Evolutionary conservation across 2,797 vertebrate species (phyloP).

Genomic region (Furcifer pardalis): DNA sequence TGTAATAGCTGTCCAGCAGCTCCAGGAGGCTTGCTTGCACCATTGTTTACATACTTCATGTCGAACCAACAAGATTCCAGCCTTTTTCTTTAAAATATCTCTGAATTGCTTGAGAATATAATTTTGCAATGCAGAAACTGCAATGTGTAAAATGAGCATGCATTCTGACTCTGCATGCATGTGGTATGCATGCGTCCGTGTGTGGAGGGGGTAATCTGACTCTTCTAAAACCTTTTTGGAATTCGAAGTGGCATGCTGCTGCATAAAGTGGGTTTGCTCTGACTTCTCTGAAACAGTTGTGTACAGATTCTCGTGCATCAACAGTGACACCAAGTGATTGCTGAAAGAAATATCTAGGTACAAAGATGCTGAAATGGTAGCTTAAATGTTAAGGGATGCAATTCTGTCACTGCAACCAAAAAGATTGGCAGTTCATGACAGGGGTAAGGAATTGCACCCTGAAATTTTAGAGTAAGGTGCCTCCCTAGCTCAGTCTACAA

Average conservation of each 20-base stretch:
- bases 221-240: not conserved
- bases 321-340: slow-evolving; percentile 58
- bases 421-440: too few species aligned
- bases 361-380: not conserved
- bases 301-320: slow-evolving; percentile 22
- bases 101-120: not conserved
- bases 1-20: too few species aligned
- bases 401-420: not conserved
- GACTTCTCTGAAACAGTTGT: not conserved
- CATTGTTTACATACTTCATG: too few species aligned
- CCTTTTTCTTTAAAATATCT: not conserved
- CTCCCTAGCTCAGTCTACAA: too few species aligned
- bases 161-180: too few species aligned
- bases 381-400: not conserved
- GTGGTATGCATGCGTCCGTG: too few species aligned
- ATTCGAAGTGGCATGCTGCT: not conserved
- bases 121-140: not conserved
- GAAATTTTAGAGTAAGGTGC: too few species aligned
- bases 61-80: too few species aligned
- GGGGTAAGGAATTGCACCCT: too few species aligned
- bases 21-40: too few species aligned
- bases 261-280: not conserved
- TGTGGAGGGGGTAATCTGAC: too few species aligned
- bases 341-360: not conserved
- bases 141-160: too few species aligned